Evolutionary conservation across 1,140 invertebrate genomes (phyloP), one percentile per base, ranked within the genome.

Genomic region (Caenorhabditis tropicalis): DNA sequence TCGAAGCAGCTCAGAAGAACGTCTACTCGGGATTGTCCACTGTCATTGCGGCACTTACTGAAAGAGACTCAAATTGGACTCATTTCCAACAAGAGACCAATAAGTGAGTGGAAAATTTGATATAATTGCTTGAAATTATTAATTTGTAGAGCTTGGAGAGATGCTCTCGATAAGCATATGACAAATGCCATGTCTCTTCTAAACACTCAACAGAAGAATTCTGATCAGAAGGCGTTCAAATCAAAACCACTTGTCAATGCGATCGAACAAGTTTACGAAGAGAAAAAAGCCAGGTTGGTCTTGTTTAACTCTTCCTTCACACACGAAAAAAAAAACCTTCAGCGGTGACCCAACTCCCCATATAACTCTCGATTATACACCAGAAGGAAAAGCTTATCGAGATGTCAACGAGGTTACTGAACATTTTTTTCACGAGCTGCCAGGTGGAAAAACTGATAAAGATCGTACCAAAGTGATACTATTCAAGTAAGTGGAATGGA

Each of bases 201-300:
- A 10, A 43, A 74, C 15, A 74, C 33, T 74, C 65, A 74, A 43
- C 65, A 74, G 36, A 74, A 74, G 21, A 74, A 74, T 31, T 43
- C 43, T n/a, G 65, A 74, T 74, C 65, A 74, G n/a, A 74, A 74
- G n/a, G 65, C 36, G n/a, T 74, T 74, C 65, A 74, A 74, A 12
- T 43, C 36, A n/a, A 74, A 74, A n/a, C 33, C 65, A 12, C 65
- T 74, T 46, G 36, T 74, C n/a, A 74, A 10, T 74, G 36, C 33
- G 21, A 74, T 74, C 36, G 65, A 74, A 19, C 65, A 74, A 24
- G n/a, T 21, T 19, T 74, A 24, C n/a, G 65, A 74, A 74, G 7
- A 74, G 21, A 74, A 12, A n/a, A 29, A 74, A 74, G 16, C 33
- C 9, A 1, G 29, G 24, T 9, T 21, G n/a, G 5, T 56, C 16